Evolutionary conservation across 1,140 invertebrate genomes (phyloP).

Genomic region (Anthonomus grandis): DNA sequence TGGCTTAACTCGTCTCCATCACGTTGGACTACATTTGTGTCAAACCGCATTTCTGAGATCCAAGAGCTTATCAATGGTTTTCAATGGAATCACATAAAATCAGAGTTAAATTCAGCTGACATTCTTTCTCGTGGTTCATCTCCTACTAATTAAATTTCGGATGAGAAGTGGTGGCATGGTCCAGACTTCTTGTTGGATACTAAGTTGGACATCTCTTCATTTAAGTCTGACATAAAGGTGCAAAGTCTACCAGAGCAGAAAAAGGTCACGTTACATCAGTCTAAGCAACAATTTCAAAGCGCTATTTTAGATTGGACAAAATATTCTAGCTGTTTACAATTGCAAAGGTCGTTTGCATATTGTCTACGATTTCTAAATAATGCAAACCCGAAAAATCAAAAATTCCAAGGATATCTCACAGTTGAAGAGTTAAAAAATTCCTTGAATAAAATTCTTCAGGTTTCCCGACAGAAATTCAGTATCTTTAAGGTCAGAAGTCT

Average conservation of each 20-base stretch:
- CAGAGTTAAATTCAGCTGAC: conserved; percentile 4
- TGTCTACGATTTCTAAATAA: conserved; percentile 3
- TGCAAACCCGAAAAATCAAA: not conserved
- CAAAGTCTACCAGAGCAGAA: not conserved
- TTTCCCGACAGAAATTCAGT: not conserved
- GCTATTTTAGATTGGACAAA: not conserved
- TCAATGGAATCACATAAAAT: not conserved
- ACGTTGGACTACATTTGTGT: conserved; percentile 2
- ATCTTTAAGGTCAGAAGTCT: not conserved
- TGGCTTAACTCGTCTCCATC: not conserved
- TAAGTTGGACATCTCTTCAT: not conserved
- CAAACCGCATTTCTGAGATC: not conserved
- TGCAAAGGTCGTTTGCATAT: conserved; percentile 5
- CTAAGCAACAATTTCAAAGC: not conserved
- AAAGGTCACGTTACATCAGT: not conserved
- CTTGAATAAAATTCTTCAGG: not conserved
- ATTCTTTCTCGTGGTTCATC: not conserved
- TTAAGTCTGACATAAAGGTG: not conserved
- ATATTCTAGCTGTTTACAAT: conserved; percentile 1
- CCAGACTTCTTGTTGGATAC: not conserved
- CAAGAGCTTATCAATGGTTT: not conserved
- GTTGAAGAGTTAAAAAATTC: conserved; percentile 3
- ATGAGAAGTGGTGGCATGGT: conserved; percentile 4
- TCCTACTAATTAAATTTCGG: not conserved
- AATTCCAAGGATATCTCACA: not conserved